Base-by-base conservation (phyloP, 2,888 invertebrate species). In the Tupiocoris notatus region DNA sequence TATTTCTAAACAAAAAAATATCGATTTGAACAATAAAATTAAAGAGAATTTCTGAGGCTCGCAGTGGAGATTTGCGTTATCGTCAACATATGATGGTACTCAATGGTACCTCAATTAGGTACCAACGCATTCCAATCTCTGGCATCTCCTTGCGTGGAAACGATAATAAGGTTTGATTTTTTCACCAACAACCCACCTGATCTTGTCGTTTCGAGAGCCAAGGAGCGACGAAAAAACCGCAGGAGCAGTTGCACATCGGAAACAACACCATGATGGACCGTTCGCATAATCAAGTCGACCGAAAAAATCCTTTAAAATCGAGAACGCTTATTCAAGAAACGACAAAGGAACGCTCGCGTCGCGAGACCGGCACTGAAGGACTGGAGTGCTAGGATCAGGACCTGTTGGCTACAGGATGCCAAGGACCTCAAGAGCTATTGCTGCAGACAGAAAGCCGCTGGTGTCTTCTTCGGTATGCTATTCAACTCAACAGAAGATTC, bases 191-290 rank as follows among this genome's bases (percentile, higher is more conserved):
- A n/a, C 39, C 39, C 18, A 73, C 73, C 73, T 73, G 73, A 58
- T 75, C 75, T 2, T 65, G 59, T 24, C 18, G 64, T 57, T 75
- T 75, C 12, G 65, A 65, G 17, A 75, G 57, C 65, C 75, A 64
- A 17, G 65, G 65, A 18, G 57, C 23, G 6, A 57, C 57, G 65
- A 75, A 78, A 39, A 78, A 65, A 24, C 78, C 78, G 75, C 78
- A 78, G 54, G 78, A 70, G 70, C 78, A 78, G 75, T 75, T 78
- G 77, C 78, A 78, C 77, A 78, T 77, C 24, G 78, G 77, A 66
- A 78, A 78, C 71, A 78, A 71, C 70, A 78, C 78, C 78, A 78
- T 78, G 22, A 64, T 77, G 57, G 39, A 24, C 61, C 62, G 62
- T 18, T 73, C 62, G 62, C 73, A 73, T 62, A 73, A 61, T 73